A percentile compares a stretch with the other conserved stretches of the same genome.
phyloP scores from a whole-genome alignment of 2,888 invertebrate species.

The Eugnorisma glareosa region DNA sequence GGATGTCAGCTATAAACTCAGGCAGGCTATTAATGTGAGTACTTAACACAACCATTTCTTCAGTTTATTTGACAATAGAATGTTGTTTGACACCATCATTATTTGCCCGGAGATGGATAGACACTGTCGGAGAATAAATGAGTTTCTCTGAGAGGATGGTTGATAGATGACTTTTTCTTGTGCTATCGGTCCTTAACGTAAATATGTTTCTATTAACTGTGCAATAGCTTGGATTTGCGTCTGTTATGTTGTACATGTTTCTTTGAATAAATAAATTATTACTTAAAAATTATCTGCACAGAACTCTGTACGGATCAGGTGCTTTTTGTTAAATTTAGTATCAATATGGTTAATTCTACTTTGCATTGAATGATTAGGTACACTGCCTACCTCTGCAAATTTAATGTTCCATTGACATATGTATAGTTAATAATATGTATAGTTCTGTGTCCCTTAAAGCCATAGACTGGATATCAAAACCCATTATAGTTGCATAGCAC shows the following conservation, averaged over 20 bases:
- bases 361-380: not conserved
- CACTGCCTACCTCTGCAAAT: not conserved
- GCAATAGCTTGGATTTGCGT: not conserved
- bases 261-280: not conserved
- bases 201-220: not conserved
- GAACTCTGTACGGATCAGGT: not conserved
- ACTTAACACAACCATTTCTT: not conserved
- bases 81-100: not conserved
- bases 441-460: too few relatives aligned
- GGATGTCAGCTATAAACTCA: constrained; percentile 88
- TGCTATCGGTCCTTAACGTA: not conserved
- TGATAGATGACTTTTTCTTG: not conserved
- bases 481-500: too few relatives aligned
- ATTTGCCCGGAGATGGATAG: not conserved
- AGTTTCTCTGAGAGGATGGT: not conserved
- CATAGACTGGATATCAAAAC: too few relatives aligned
- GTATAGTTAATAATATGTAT: too few relatives aligned
- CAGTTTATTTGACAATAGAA: not conserved
- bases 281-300: not conserved
- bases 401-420: not conserved
- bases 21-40: constrained; percentile 88
- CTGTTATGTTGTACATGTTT: not conserved
- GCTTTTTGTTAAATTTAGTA: not conserved
- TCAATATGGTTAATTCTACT: not conserved
- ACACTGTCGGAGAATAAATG: not conserved